Percentiles rank a stretch among this genome's conserved stretches.
Conservation (phyloP, 2,113 vertebrate species). For the Manacus vitellinus region DNA sequence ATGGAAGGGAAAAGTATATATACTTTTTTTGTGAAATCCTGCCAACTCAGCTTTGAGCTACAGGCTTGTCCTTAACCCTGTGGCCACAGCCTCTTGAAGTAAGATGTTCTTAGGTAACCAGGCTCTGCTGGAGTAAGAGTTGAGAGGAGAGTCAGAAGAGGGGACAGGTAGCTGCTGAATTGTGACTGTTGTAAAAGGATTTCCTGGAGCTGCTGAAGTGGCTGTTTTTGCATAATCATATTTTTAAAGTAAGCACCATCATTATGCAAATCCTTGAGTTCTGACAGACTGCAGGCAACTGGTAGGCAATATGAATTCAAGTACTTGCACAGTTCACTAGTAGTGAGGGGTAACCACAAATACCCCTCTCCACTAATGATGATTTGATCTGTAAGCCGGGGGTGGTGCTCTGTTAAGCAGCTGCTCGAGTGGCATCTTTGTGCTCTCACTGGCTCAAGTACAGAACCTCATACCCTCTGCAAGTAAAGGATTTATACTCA, state of each 20-base stretch:
- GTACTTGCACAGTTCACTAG: neutral
- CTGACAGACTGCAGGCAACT: neutral
- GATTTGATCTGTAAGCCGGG: neutral
- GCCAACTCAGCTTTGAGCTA: neutral
- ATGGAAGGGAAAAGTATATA: neutral
- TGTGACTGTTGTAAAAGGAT: neutral
- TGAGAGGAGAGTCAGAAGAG: neutral
- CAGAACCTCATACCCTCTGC: neutral
- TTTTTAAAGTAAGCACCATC: neutral
- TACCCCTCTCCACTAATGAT: neutral
- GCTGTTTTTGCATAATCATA: accelerated
- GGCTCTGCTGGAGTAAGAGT: neutral
- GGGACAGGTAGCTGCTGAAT: neutral
- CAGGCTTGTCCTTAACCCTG: neutral
- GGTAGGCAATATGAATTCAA: neutral
- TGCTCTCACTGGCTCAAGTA: neutral
- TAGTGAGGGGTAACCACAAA: neutral
- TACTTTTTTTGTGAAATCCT: neutral
- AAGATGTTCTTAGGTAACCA: neutral
- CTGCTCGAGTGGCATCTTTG: neutral
- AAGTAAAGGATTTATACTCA: neutral
- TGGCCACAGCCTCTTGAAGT: neutral
- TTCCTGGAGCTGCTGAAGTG: neutral
- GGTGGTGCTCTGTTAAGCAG: neutral
- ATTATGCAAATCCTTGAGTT: neutral